Percentiles rank a stretch among this genome's conserved stretches.
Conservation (phyloP, 2,113 vertebrate genomes). For the Crocuta crocuta region DNA sequence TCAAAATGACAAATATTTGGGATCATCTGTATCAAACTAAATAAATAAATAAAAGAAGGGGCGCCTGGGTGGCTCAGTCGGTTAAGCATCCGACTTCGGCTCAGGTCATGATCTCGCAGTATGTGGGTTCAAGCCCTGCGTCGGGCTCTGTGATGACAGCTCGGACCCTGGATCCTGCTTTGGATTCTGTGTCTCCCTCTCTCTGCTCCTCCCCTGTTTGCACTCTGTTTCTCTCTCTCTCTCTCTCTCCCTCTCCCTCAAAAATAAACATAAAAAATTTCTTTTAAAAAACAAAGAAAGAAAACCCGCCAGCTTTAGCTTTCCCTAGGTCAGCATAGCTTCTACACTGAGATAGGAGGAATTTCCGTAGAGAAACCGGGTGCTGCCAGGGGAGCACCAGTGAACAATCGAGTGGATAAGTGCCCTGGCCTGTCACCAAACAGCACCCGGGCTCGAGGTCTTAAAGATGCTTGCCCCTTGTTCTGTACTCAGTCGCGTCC, state of each 20-base stretch:
- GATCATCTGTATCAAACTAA: neutral
- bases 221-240: no score
- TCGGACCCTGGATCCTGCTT: no score
- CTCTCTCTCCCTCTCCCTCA: no score
- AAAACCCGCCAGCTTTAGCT: neutral
- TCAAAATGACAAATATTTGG: conserved; percentile 10
- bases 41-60: no score
- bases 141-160: no score
- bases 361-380: neutral
- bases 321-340: neutral
- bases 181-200: no score
- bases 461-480: neutral
- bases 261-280: neutral
- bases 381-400: neutral
- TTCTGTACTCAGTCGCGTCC: accelerated
- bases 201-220: no score
- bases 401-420: neutral
- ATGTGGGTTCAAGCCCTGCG: no score
- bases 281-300: neutral
- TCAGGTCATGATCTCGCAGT: no score
- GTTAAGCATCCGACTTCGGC: no score
- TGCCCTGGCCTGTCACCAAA: neutral
- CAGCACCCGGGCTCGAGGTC: neutral
- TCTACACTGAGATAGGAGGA: neutral
- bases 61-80: no score